Percentiles rank a stretch among this genome's conserved stretches.
These are phyloP conservation scores for Chironomus striatipennis DNA, from an alignment of 1,140 invertebrate genomes.

Conservation along the genomic window DNA sequence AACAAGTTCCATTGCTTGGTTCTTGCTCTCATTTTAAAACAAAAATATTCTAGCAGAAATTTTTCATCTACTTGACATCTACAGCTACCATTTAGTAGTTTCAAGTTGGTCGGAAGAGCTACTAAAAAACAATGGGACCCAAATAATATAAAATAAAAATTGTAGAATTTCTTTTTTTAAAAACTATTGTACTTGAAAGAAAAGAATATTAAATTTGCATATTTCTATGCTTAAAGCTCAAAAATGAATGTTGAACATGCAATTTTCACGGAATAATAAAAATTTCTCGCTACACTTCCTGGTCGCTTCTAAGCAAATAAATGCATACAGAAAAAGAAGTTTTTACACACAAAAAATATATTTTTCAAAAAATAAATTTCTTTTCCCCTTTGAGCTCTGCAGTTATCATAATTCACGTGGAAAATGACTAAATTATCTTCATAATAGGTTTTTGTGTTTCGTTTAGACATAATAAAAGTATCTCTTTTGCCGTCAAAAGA, in stretches of 20 bases:
- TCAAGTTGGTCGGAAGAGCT: too few relatives aligned
- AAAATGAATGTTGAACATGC: conserved; percentile 9
- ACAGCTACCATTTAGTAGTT: too few relatives aligned
- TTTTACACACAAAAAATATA: too few relatives aligned
- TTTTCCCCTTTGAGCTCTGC: not conserved
- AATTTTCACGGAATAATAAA: not conserved
- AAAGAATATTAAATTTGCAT: not conserved
- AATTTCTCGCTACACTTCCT: not conserved
- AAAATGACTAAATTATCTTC: conserved; percentile 14
- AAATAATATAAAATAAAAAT: not conserved
- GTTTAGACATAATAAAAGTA: too few relatives aligned
- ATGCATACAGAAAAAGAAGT: too few relatives aligned
- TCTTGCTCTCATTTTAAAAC: too few relatives aligned
- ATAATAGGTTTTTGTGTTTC: not conserved
- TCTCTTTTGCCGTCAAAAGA: too few relatives aligned
- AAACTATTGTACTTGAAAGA: not conserved
- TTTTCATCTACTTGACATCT: too few relatives aligned
- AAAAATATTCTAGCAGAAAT: too few relatives aligned
- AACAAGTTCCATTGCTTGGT: too few relatives aligned
- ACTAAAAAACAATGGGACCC: not conserved
- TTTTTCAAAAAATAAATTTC: too few relatives aligned
- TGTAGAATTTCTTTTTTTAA: not conserved
- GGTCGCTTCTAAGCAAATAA: not conserved
- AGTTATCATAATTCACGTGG: not conserved
- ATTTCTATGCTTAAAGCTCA: not conserved